A percentile compares a stretch with the other conserved stretches of the same genome.
Conservation (phyloP, 2,113 vertebrate genomes). For the Ciconia stormi region DNA sequence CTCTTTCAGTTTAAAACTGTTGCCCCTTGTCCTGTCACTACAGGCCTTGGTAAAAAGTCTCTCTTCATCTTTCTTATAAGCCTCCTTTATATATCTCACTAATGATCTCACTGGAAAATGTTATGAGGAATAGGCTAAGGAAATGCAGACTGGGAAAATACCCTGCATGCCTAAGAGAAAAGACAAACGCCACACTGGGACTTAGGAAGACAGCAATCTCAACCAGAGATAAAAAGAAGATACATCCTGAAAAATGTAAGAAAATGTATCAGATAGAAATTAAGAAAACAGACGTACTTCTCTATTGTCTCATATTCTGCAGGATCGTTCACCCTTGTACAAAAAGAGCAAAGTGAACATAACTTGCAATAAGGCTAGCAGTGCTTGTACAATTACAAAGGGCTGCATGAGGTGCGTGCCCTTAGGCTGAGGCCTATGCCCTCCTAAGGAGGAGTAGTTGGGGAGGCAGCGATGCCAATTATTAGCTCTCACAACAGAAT, state of each 20-base stretch:
- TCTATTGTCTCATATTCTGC: background rate
- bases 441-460: background rate
- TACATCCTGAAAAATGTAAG: background rate
- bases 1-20: background rate
- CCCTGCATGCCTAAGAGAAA: background rate
- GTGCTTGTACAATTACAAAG: rapidly evolving
- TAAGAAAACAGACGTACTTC: rapidly evolving
- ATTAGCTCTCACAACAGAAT: background rate
- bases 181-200: background rate
- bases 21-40: background rate
- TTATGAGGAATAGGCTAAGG: background rate
- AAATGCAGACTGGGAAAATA: background rate
- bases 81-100: background rate
- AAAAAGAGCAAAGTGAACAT: background rate
- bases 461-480: background rate
- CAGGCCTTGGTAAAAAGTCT: background rate
- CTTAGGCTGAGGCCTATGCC: background rate
- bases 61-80: background rate
- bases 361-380: background rate
- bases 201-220: background rate
- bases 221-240: background rate
- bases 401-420: background rate
- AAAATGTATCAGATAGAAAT: background rate
- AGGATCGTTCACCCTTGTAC: background rate
- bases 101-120: background rate